Evolutionary conservation across 2,113 vertebrate genomes (phyloP).

Genomic region (Cynopterus brachyotis): DNA sequence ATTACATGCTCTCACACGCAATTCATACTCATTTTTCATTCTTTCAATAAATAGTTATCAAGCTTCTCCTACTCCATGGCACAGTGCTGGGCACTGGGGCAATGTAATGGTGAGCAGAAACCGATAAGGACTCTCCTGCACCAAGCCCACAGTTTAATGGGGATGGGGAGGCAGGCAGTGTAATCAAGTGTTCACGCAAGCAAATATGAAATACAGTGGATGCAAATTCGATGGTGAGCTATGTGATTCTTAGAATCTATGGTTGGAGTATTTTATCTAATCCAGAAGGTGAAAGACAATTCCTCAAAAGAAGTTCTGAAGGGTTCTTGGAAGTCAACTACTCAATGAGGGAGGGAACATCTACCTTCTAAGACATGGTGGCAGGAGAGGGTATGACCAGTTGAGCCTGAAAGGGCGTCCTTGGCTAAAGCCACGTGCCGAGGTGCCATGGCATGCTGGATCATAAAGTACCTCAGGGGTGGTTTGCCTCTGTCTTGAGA

Average conservation of each 20-base stretch:
- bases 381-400: neutral
- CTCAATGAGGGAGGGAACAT: neutral
- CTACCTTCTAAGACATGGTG: neutral
- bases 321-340: neutral
- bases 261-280: neutral
- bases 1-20: neutral
- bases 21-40: neutral
- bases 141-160: neutral
- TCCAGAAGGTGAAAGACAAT: neutral
- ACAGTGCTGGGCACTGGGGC: no score
- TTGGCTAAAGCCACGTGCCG: neutral
- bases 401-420: neutral
- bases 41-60: neutral
- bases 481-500: neutral
- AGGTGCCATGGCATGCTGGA: neutral
- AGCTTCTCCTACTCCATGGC: neutral
- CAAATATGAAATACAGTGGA: neutral
- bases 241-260: neutral
- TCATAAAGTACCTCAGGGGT: neutral
- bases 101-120: neutral
- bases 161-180: neutral
- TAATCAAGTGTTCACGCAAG: neutral
- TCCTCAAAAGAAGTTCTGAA: neutral
- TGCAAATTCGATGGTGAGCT: neutral
- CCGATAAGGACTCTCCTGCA: neutral